A percentile compares a stretch with the other conserved stretches of the same genome.
Conservation (phyloP, 2,797 vertebrate genomes). For the Poeciliopsis gracilis region DNA sequence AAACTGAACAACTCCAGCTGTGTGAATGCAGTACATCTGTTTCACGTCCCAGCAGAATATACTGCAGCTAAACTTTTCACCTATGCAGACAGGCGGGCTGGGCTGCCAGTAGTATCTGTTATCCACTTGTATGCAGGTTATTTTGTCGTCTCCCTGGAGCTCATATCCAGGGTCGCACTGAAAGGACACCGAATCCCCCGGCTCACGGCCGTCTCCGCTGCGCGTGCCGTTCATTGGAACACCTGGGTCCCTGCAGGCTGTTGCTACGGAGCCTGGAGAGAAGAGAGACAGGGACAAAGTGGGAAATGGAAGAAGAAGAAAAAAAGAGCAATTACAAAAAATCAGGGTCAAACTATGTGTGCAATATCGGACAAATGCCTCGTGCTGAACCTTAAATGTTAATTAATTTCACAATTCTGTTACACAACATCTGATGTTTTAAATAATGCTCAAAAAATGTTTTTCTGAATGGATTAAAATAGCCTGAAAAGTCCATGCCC, state of each 20-base stretch:
- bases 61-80: slow-evolving; percentile 76
- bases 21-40: slow-evolving; percentile 28
- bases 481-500: neutral
- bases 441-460: neutral
- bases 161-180: slow-evolving; percentile 98
- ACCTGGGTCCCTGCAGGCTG: slow-evolving; percentile 96
- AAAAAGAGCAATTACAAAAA: slow-evolving; percentile 26
- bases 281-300: slow-evolving; percentile 12
- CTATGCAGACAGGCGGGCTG: slow-evolving; percentile 97
- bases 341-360: slow-evolving; percentile 25
- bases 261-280: slow-evolving; percentile 91
- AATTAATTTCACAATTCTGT: slow-evolving; percentile 9
- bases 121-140: slow-evolving; percentile 99
- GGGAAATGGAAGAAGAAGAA: slow-evolving; percentile 20
- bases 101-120: slow-evolving; percentile 99
- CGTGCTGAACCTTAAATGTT: neutral
- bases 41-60: slow-evolving; percentile 36
- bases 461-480: neutral
- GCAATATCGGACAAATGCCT: slow-evolving; percentile 13
- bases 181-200: slow-evolving; percentile 95
- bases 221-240: slow-evolving; percentile 98
- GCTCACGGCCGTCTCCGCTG: slow-evolving; percentile 96
- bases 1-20: slow-evolving; percentile 19
- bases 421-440: neutral
- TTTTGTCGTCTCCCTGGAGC: slow-evolving; percentile 96